Base-by-base conservation (phyloP, 2,888 invertebrate species). In the Trichopoda pennipes region DNA sequence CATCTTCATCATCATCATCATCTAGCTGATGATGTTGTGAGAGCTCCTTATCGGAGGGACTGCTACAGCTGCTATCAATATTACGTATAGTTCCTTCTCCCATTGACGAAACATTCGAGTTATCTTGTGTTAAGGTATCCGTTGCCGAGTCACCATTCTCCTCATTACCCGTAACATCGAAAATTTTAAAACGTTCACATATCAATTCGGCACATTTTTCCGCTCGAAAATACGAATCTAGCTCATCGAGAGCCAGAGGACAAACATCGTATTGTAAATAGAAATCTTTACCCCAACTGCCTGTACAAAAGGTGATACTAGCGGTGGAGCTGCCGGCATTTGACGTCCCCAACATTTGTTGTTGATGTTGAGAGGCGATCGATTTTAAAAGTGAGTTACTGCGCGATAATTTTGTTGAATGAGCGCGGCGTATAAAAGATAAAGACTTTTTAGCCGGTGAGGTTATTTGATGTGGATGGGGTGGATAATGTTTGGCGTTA, bases 321-420 rank as follows among this genome's bases (percentile, higher is more conserved):
- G 72, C 35, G 14, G 79, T 51, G 38, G 82, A 21, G 7, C 21
- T 19, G 44, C 58, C 42, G 21, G 58, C 51, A 38, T 23, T 58
- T 91, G 51, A 88, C 0, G 23, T 16, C 4, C 79, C 68, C n/a
- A 85, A 84, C 38, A 85, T 84, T 68, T 85, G 83, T 35, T 86
- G 85, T 63, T 87, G 80, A 84, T 87, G 68, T 84, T 85, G 87
- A 32, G 92, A 90, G 64, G 93, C 93, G 84, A 93, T 92, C 85
- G 93, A 93, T 83, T 94, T 92, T 14, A 94, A 87, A 81, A 94
- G 88, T 2, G 94, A 94, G 86, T 94, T 94, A 86, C 94, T 95
- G 79, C 95, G 92, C 1, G 94, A 94, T 61, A 95, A 88, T 88
- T 95, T 95, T 1, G 95, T 95, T 85, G 95, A 95, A 86, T 95